Percentiles rank a stretch among this genome's conserved stretches.
phyloP scores from a whole-genome alignment of 2,113 vertebrate genomes.

The Larimichthys polyactis region DNA sequence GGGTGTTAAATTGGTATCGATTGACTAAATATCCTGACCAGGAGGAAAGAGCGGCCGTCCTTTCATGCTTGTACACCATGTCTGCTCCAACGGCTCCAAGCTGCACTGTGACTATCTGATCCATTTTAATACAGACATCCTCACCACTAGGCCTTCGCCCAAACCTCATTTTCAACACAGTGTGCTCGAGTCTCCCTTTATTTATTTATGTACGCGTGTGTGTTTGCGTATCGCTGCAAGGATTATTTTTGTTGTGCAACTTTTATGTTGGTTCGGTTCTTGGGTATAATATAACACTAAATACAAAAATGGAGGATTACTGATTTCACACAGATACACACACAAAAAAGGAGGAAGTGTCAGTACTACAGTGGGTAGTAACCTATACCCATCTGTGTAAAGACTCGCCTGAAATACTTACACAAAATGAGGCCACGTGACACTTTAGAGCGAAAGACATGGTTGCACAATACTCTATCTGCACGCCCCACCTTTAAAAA shows the following conservation, averaged over 20 bases:
- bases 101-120: slow-evolving; percentile 77
- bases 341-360: slow-evolving; percentile 6
- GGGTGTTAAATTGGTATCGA: slow-evolving; percentile 81
- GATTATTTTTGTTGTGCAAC: slow-evolving; percentile 50
- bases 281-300: slow-evolving; percentile 41
- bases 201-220: not conserved
- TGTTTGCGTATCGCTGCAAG: slow-evolving; percentile 36
- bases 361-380: not conserved
- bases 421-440: slow-evolving; percentile 32
- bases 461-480: slow-evolving; percentile 33
- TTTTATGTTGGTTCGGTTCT: slow-evolving; percentile 37
- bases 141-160: slow-evolving; percentile 62
- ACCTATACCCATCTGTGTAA: slow-evolving; percentile 15
- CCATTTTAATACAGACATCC: slow-evolving; percentile 76
- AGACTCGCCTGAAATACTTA: not conserved
- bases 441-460: slow-evolving; percentile 13
- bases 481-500: slow-evolving; percentile 29
- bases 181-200: slow-evolving; percentile 36
- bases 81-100: slow-evolving; percentile 67
- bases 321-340: slow-evolving; percentile 45
- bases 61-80: slow-evolving; percentile 70
- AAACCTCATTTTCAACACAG: slow-evolving; percentile 71
- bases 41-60: slow-evolving; percentile 68
- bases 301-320: slow-evolving; percentile 42
- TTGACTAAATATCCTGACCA: slow-evolving; percentile 79